phyloP scores from a whole-genome alignment of 2,113 vertebrate species.

The Cichladusa arquata region DNA sequence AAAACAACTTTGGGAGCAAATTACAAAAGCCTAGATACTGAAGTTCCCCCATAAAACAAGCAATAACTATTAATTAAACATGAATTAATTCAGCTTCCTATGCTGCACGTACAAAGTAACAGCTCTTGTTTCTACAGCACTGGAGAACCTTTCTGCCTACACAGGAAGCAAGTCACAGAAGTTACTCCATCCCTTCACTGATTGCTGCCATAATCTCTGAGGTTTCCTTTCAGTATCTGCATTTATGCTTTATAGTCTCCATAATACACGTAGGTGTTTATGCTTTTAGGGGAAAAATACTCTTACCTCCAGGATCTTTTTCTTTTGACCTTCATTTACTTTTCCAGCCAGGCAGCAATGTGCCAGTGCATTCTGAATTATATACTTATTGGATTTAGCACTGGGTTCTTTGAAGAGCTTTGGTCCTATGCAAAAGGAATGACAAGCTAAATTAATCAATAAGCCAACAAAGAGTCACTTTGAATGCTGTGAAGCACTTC shows the following conservation, averaged over 20 bases:
- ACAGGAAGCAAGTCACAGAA: not conserved
- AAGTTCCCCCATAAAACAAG: not conserved
- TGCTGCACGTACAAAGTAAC: not conserved
- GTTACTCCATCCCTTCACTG: not conserved
- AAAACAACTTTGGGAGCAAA: not conserved
- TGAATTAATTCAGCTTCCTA: not conserved
- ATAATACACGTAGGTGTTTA: not conserved
- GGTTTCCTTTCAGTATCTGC: not conserved
- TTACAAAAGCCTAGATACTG: not conserved
- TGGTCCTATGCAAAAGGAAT: constrained; percentile 79
- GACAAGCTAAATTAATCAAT: not conserved
- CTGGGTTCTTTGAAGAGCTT: constrained; percentile 98
- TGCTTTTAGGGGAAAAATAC: not conserved
- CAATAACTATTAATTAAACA: not conserved
- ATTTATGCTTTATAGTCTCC: not conserved
- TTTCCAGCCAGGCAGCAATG: constrained; percentile 98
- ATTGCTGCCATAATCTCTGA: not conserved
- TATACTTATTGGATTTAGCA: constrained; percentile 98
- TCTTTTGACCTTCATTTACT: constrained; percentile 98
- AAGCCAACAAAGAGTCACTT: not conserved
- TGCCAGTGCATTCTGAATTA: constrained; percentile 94
- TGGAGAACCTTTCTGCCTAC: not conserved
- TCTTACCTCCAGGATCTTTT: constrained; percentile 95
- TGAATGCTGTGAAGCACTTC: not conserved
- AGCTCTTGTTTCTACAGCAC: not conserved